Evolutionary conservation across 2,113 vertebrate genomes (phyloP), one percentile per base, ranked within the genome.

Genomic region (Psittacus erithacus): DNA sequence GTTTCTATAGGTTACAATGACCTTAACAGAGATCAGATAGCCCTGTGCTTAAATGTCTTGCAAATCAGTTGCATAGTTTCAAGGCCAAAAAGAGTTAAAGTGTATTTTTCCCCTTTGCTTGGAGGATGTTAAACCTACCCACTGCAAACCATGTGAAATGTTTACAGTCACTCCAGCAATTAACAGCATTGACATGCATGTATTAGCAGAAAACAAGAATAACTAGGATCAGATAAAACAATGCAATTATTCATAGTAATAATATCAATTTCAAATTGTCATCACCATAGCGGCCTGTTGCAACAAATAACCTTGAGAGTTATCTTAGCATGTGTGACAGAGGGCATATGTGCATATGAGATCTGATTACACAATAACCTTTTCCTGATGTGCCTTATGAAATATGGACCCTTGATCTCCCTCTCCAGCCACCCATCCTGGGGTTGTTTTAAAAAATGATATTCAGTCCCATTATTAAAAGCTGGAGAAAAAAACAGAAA

Each of bases 401-500:
- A 82, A 84, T 31, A 33, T 60, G 60, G 74, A 94, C 78, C 55
- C 85, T 94, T 93, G 88, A 82, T 96, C 85, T 90, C 89, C 73
- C 59, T 92, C 80, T 93, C 63, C 53, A 93, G 80, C 71, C 76
- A 70, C 64, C 68, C 96, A 52, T 96, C 88, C 92, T 92, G 75
- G 49, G 69, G 83, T 86, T 96, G 79, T 86, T 95, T 91, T 96
- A 92, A 97, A 96, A 97, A 98, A 96, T 89, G 65, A 73, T 95
- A 93, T 91, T 91, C 73, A 93, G 59, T 62, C 86, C 82, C 90
- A 95, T 95, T 93, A 91, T 88, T 94, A 85, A 94, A 11, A 74
- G 68, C 75, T 92, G 22, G 43, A 86, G 35, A 44, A 38, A 52
- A 27, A n/a, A 62, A 69, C 76, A 71, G 88, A 52, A 71, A 28